phyloP scores from a whole-genome alignment of 2,888 invertebrate genomes.

The Eretmocerus hayati region DNA sequence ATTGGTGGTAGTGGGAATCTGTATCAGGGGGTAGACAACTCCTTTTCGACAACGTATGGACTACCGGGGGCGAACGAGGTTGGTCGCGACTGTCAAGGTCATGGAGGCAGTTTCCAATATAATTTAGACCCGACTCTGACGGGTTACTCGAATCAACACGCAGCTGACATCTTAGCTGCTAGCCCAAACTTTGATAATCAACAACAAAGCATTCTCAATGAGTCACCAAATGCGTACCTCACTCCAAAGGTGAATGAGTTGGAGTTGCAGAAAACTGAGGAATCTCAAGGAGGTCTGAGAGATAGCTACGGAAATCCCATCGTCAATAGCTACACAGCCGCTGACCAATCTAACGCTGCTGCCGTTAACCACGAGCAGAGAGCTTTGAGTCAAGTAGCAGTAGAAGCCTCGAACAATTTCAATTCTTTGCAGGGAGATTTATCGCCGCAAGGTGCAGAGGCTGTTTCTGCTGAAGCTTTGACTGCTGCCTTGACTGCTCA shows the following conservation, averaged over 20 bases:
- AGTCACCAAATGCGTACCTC: constrained; percentile 10
- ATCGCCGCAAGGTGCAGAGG: constrained; percentile 23
- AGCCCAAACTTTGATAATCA: too few relatives aligned
- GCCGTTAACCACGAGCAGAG: constrained; percentile 22
- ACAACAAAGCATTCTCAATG: neutral
- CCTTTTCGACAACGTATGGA: constrained; percentile 33
- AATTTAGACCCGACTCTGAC: constrained; percentile 10
- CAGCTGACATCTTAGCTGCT: neutral
- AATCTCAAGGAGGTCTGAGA: constrained; percentile 31
- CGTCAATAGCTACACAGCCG: constrained; percentile 22
- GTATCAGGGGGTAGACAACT: constrained; percentile 30
- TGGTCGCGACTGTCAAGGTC: constrained; percentile 26
- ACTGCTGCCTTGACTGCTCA: constrained; percentile 34
- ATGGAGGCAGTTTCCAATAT: constrained; percentile 21
- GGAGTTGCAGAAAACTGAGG: constrained; percentile 32
- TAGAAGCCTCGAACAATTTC: constrained; percentile 21
- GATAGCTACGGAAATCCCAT: constrained; percentile 42
- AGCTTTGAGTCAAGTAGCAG: constrained; percentile 18
- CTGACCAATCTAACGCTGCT: constrained; percentile 20
- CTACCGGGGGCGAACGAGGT: too few relatives aligned
- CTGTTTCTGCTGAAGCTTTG: constrained; percentile 30
- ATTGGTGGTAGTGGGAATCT: constrained; percentile 37
- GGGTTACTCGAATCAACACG: constrained; percentile 5
- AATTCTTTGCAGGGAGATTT: constrained; percentile 20
- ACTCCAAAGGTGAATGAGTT: constrained; percentile 33